A percentile compares a stretch with the other conserved stretches of the same genome.
phyloP scores from a whole-genome alignment of 2,888 invertebrate species.

The Drosophila heteroneura region DNA sequence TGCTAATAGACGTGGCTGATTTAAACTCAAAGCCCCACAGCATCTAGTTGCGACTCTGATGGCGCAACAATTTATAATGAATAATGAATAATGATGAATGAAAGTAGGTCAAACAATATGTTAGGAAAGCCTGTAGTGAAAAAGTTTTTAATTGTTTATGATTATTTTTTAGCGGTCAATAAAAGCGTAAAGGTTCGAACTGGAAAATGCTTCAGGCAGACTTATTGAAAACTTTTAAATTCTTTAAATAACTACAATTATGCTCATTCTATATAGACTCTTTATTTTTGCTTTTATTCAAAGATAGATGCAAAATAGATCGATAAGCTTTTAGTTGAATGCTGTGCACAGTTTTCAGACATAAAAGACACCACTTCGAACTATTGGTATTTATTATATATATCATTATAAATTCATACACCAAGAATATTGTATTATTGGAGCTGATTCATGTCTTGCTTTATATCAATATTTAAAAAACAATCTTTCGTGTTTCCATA shows the following conservation, averaged over 20 bases:
- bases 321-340: too few species aligned
- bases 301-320: too few species aligned
- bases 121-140: not conserved
- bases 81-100: not conserved
- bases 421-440: not conserved
- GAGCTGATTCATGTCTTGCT: not conserved
- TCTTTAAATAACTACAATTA: too few species aligned
- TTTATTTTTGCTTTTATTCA: too few species aligned
- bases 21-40: constrained; percentile 26
- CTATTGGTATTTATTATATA: too few species aligned
- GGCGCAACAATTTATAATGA: constrained; percentile 8
- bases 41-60: constrained; percentile 25
- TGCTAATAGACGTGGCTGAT: constrained; percentile 19
- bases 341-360: too few species aligned
- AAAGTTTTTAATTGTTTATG: not conserved
- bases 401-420: too few species aligned
- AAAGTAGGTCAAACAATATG: constrained; percentile 12
- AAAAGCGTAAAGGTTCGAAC: not conserved
- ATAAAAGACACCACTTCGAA: too few species aligned
- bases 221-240: too few species aligned
- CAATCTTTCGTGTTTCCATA: not conserved
- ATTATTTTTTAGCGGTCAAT: not conserved
- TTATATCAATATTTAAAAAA: not conserved
- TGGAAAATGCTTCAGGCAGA: too few species aligned
- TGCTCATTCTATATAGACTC: too few species aligned